These are phyloP conservation scores for Lasius fuliginosus DNA, from an alignment of 2,888 invertebrate species.

Conservation along the genomic window DNA sequence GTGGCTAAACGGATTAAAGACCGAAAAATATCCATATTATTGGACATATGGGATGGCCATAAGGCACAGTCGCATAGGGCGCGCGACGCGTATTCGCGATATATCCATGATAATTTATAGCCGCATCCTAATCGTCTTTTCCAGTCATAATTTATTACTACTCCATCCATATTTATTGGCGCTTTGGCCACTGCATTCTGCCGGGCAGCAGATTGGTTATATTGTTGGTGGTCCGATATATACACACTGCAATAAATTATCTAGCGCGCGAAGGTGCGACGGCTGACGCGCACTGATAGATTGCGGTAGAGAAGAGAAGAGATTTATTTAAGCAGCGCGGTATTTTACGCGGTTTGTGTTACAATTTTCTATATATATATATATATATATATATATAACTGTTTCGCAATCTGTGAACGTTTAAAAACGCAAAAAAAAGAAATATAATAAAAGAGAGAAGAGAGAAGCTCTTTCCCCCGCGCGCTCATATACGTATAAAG, in stretches of 20 bases:
- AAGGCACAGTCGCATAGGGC: conserved; percentile 31
- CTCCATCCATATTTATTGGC: conserved; percentile 74
- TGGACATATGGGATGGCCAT: conserved; percentile 26
- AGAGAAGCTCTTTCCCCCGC: no score
- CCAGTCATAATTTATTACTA: conserved; percentile 73
- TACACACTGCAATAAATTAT: conserved; percentile 69
- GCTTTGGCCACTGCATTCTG: conserved; percentile 64
- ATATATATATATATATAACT: background rate
- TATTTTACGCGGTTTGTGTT: conserved; percentile 17
- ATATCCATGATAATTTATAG: conserved; percentile 70
- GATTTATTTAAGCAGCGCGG: conserved; percentile 48
- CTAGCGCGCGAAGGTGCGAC: conserved; percentile 64
- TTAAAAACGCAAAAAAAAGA: background rate
- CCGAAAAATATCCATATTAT: conserved; percentile 52
- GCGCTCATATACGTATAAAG: no score
- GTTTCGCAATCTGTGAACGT: background rate
- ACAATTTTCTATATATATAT: conserved; percentile 22
- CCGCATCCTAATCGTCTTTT: conserved; percentile 71
- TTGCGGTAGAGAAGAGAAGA: conserved; percentile 58
- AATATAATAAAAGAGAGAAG: no score
- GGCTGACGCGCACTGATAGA: conserved; percentile 70
- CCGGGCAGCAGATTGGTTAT: conserved; percentile 71
- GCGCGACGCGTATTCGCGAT: conserved; percentile 24
- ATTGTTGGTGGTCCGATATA: conserved; percentile 63
- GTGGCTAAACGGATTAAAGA: conserved; percentile 47